Evolutionary conservation across 2,888 invertebrate genomes (phyloP).

Genomic region (Agapetus fuscipes): DNA sequence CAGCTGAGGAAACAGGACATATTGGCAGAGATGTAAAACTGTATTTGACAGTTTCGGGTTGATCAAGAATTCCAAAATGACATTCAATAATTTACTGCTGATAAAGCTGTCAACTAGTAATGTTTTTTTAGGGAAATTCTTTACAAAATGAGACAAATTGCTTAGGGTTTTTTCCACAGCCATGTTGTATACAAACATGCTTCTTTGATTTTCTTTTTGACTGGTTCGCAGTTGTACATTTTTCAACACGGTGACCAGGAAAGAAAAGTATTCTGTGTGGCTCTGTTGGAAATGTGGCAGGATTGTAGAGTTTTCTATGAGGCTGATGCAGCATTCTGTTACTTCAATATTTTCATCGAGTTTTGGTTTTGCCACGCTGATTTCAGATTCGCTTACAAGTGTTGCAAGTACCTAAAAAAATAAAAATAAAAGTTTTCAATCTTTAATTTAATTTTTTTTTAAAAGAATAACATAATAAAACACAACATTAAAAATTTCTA

Average conservation of each 20-base stretch:
- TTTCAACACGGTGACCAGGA: slow-evolving; percentile 5
- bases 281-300: slow-evolving; percentile 13
- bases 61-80: slow-evolving; percentile 14
- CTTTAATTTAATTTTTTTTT: too few relatives aligned
- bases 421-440: too few relatives aligned
- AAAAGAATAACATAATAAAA: not conserved
- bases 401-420: slow-evolving; percentile 12
- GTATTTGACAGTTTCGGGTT: slow-evolving; percentile 5
- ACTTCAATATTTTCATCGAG: slow-evolving; percentile 7
- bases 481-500: too few relatives aligned
- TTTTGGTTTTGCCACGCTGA: not conserved
- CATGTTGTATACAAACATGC: not conserved
- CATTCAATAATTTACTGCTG: slow-evolving; percentile 10
- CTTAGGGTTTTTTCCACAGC: slow-evolving; percentile 8
- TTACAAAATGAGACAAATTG: slow-evolving; percentile 11
- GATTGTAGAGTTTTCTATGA: slow-evolving; percentile 14
- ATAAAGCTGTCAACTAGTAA: slow-evolving; percentile 13
- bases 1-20: slow-evolving; percentile 29
- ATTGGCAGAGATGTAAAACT: slow-evolving; percentile 19
- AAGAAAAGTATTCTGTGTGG: slow-evolving; percentile 11
- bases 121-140: slow-evolving; percentile 14
- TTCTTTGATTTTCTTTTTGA: not conserved
- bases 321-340: slow-evolving; percentile 12
- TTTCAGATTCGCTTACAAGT: slow-evolving; percentile 6
- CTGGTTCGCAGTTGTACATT: slow-evolving; percentile 4